Conservation (phyloP, 1,140 invertebrate species). For the Eupristina koningsbergeri region DNA sequence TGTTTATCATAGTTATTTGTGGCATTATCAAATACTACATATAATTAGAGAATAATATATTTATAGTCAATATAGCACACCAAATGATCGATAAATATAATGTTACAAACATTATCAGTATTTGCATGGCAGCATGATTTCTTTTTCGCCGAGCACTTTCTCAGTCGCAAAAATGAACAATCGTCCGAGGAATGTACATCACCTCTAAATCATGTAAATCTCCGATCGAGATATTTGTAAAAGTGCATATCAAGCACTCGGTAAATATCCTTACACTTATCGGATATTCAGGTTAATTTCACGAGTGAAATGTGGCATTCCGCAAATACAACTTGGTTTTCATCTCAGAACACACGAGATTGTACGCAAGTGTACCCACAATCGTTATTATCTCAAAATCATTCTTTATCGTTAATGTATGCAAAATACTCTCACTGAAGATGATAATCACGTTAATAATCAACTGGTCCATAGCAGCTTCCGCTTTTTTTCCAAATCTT, state of each 20-base stretch:
- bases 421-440: background rate
- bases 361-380: background rate
- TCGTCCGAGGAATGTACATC: background rate
- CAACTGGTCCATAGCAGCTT: too few relatives aligned
- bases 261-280: background rate
- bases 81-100: background rate
- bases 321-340: background rate
- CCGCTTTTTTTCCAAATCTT: background rate
- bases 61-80: too few relatives aligned
- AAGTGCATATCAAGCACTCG: background rate
- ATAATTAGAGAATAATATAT: background rate
- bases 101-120: background rate
- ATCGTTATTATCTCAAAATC: background rate
- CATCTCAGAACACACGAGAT: background rate
- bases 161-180: background rate
- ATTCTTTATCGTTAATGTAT: background rate
- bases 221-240: background rate
- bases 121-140: background rate
- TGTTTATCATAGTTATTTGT: background rate
- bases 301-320: background rate
- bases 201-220: background rate
- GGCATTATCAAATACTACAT: background rate
- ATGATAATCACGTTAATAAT: background rate
- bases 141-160: background rate
- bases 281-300: conserved; percentile 2